phyloP scores from a whole-genome alignment of 2,113 vertebrate genomes.

The Dryoscopus gambensis region DNA sequence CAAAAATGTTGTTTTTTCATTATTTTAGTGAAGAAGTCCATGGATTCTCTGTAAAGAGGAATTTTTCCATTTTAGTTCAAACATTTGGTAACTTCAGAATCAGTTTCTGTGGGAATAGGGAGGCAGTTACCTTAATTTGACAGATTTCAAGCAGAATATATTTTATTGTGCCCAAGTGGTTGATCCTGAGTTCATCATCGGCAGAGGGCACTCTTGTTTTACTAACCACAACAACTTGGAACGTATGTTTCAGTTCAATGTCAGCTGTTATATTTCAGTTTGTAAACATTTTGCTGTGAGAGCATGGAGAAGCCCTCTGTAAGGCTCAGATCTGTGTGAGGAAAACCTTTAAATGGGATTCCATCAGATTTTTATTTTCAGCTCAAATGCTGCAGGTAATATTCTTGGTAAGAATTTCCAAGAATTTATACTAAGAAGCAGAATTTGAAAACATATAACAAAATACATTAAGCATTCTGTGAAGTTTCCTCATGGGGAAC shows the following conservation, averaged over 20 bases:
- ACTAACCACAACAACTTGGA: conserved; percentile 1
- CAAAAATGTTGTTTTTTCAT: neutral
- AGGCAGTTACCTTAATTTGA: neutral
- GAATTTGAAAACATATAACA: neutral
- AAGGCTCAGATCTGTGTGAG: neutral
- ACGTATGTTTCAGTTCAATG: neutral
- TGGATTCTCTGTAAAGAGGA: neutral
- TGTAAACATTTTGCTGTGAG: neutral
- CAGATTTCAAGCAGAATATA: neutral
- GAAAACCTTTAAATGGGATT: neutral
- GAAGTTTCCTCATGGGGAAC: neutral
- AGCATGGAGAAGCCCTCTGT: neutral
- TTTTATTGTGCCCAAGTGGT: neutral
- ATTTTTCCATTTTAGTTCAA: neutral
- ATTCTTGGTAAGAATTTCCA: neutral
- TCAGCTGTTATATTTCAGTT: neutral
- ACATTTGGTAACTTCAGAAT: neutral
- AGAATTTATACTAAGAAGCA: neutral
- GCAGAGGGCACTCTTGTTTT: conserved; percentile 70
- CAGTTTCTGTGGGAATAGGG: neutral
- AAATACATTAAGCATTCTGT: neutral
- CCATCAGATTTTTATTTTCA: neutral
- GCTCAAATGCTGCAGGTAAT: neutral
- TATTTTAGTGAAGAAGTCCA: neutral
- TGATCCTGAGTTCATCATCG: conserved; percentile 21